A percentile compares a stretch with the other conserved stretches of the same genome.
Evolutionary conservation across 2,888 invertebrate genomes (phyloP).

Genomic region (Epirrhoe alternata): DNA sequence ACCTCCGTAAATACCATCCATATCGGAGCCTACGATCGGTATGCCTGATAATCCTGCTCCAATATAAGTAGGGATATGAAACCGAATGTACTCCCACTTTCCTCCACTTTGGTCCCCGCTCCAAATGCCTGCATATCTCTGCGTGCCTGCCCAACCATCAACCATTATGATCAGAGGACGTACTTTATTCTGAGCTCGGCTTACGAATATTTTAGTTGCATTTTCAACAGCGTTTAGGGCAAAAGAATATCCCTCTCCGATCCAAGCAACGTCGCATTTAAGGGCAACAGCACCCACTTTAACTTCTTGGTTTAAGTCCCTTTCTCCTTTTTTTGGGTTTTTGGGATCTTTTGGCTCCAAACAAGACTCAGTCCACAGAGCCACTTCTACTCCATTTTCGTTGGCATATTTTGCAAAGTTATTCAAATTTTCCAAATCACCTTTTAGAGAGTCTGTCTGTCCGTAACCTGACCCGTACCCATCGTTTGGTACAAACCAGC

Average conservation of each 20-base stretch:
- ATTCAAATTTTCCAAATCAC: conserved; percentile 73
- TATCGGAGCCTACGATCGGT: conserved; percentile 75
- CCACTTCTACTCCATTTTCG: conserved; percentile 69
- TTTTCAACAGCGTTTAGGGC: conserved; percentile 72
- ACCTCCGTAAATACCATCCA: conserved; percentile 78
- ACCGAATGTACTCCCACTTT: conserved; percentile 78
- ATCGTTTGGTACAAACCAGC: conserved; percentile 79
- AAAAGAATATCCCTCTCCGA: conserved; percentile 75
- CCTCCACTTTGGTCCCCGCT: conserved; percentile 79
- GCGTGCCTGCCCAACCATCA: conserved; percentile 80
- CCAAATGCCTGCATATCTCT: conserved; percentile 76
- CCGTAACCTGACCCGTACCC: conserved; percentile 79
- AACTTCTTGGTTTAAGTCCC: conserved; percentile 73
- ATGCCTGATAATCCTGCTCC: conserved; percentile 75
- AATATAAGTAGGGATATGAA: conserved; percentile 78
- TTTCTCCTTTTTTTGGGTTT: conserved; percentile 75
- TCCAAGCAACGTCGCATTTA: conserved; percentile 81
- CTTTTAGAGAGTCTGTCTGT: conserved; percentile 71
- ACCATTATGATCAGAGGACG: conserved; percentile 75
- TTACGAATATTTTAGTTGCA: conserved; percentile 64
- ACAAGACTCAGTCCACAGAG: conserved; percentile 77
- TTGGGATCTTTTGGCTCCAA: conserved; percentile 69
- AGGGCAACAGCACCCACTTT: conserved; percentile 69
- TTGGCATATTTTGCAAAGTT: conserved; percentile 68
- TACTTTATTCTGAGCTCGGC: conserved; percentile 52